A percentile compares a stretch with the other conserved stretches of the same genome.
Evolutionary conservation across 92 coral and sea anemone genomes (phyloP).

Genomic region (Paramuricea clavata): DNA sequence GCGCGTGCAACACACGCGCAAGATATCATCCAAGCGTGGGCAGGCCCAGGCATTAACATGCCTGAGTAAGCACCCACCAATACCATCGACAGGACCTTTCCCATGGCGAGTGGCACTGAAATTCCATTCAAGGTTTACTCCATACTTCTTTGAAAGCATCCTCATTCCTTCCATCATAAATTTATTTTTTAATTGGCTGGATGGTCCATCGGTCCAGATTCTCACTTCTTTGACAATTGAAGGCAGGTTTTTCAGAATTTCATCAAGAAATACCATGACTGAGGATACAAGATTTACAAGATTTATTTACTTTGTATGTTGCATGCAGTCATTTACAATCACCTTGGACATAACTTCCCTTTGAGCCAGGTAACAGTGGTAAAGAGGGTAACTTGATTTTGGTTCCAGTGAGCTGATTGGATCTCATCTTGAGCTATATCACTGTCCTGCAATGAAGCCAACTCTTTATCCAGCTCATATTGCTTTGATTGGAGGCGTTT

Average conservation of each 20-base stretch:
- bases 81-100: slow-evolving; percentile 15
- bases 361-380: slow-evolving; percentile 60
- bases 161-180: slow-evolving; percentile 13
- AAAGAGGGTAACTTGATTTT: slow-evolving; percentile 64
- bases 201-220: slow-evolving; percentile 15
- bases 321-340: slow-evolving; percentile 60
- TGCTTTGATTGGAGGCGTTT: slow-evolving; percentile 54
- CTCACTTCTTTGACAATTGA: not conserved
- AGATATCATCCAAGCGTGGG: too few species aligned
- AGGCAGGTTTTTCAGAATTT: slow-evolving; percentile 45
- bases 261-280: slow-evolving; percentile 62
- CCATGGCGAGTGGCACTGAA: slow-evolving; percentile 20
- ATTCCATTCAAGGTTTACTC: not conserved
- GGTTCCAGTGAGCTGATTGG: slow-evolving; percentile 66
- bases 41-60: too few species aligned
- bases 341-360: slow-evolving; percentile 54
- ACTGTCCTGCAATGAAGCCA: slow-evolving; percentile 53
- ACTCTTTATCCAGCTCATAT: slow-evolving; percentile 57
- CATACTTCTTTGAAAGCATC: not conserved
- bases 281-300: too few species aligned
- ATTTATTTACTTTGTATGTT: slow-evolving; percentile 67
- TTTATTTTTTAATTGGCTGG: not conserved
- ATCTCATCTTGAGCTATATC: slow-evolving; percentile 59
- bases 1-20: too few species aligned
- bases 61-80: slow-evolving; percentile 25